Base-by-base conservation (phyloP, 2,888 invertebrate genomes). In the Diaphora mendica region DNA sequence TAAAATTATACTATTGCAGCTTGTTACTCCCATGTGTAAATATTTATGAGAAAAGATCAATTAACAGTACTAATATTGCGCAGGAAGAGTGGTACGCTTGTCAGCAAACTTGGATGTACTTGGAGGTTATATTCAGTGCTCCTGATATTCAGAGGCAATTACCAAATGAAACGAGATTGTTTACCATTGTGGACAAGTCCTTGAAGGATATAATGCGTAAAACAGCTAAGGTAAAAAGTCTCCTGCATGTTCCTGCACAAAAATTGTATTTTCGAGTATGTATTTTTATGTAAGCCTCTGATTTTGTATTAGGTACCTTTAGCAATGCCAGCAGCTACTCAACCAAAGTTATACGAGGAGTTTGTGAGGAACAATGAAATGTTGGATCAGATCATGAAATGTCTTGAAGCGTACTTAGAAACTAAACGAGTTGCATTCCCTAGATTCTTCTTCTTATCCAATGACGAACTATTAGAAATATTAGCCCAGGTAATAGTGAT, bases 111-210 rank as follows among this genome's bases (percentile, higher is more conserved):
- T 99, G 99, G 99, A 96, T 99, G 62, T 99, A 99, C 89, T 94
- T 99, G 85, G 99, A 99, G 91, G 98, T 99, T 0, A 99, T 99
- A 87, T 99, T 99, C 91, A 97, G 98, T 15, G 99, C 99, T 0
- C 98, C 99, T 0, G 99, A 99, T 88, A 99, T 99, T 84, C 98
- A 99, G 90, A 97, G 98, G 23, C 99, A 99, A 89, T 94, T 99
- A 88, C 99, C 99, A 0, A 97, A 97, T 82, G 99, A 99, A 91
- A 98, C 99, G 0, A 97, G 98, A 87, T 96, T 99, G 87, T 99
- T 99, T 90, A 96, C 96, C 7, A 96, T 97, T 71, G 99, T 99
- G 0, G 99, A 99, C 89, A 99, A 98, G 89, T 98, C 98, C 0
- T 99, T 98, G 97, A 98, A 98, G 89, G 98, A 98, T 79, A 97